These are phyloP conservation scores for Lysandra bellargus DNA, from an alignment of 2,888 invertebrate species.

Conservation along the genomic window DNA sequence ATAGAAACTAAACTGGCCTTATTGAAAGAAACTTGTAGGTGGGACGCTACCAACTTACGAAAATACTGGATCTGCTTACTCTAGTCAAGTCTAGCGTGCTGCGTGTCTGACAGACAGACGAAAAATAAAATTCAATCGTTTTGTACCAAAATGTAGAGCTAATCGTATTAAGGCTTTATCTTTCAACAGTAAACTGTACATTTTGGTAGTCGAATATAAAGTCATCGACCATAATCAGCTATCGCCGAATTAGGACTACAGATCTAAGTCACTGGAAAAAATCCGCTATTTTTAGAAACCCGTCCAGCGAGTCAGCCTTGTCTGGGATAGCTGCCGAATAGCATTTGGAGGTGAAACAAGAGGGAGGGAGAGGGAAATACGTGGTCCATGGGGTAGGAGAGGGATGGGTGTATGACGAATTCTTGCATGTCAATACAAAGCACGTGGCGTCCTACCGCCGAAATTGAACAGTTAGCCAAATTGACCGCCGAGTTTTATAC, in stretches of 20 bases:
- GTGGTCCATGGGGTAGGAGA: slow-evolving; percentile 60
- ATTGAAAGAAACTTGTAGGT: too few species aligned
- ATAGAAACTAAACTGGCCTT: too few species aligned
- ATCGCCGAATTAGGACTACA: slow-evolving; percentile 39
- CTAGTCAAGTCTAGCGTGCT: too few species aligned
- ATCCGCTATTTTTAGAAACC: slow-evolving; percentile 77
- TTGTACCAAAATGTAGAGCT: not conserved
- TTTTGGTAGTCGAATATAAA: not conserved
- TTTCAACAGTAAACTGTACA: not conserved
- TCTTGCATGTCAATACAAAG: slow-evolving; percentile 58
- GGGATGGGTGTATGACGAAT: slow-evolving; percentile 68
- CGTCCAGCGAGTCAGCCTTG: slow-evolving; percentile 67
- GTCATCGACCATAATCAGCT: slow-evolving; percentile 24
- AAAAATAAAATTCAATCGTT: too few species aligned
- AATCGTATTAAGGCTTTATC: not conserved
- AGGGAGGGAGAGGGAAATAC: slow-evolving; percentile 65
- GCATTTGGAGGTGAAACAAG: slow-evolving; percentile 76
- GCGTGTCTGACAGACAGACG: too few species aligned
- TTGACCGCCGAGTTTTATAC: not conserved
- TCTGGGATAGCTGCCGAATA: slow-evolving; percentile 68
- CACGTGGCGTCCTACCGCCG: slow-evolving; percentile 50
- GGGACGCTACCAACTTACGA: too few species aligned
- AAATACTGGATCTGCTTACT: too few species aligned
- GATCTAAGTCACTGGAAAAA: slow-evolving; percentile 53
- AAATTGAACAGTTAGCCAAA: slow-evolving; percentile 48